Evolutionary conservation across 2,113 vertebrate species (phyloP).

Genomic region (Lampris incognitus): DNA sequence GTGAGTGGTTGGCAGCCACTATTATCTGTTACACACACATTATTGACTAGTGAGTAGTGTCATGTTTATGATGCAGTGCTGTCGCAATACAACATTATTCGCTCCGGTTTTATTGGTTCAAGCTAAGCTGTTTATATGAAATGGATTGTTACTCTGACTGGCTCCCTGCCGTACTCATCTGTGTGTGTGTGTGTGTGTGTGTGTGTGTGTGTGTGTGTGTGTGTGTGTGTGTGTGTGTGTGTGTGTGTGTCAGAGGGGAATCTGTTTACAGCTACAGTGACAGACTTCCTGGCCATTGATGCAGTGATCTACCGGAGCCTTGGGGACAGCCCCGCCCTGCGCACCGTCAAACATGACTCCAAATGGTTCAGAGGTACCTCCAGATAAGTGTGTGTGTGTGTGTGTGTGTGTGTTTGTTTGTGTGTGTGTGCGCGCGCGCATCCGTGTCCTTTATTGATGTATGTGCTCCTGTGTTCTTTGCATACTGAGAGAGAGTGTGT

Average conservation of each 20-base stretch:
- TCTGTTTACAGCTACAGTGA: conserved; percentile 96
- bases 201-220: conserved; percentile 38
- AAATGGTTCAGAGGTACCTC: conserved; percentile 96
- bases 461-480: neutral
- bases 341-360: conserved; percentile 97
- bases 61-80: conserved; percentile 31
- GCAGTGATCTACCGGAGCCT: conserved; percentile 97
- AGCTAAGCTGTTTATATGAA: conserved; percentile 28
- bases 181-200: neutral
- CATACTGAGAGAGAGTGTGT: too few species aligned
- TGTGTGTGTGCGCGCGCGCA: neutral
- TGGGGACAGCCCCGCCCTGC: conserved; percentile 90
- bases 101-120: conserved; percentile 24
- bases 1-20: conserved; percentile 12
- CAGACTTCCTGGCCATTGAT: conserved; percentile 96
- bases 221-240: conserved; percentile 10
- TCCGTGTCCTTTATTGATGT: neutral
- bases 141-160: conserved; percentile 18
- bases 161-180: conserved; percentile 10
- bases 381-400: neutral
- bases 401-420: neutral
- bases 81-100: neutral
- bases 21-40: conserved; percentile 51
- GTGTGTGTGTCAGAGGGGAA: conserved; percentile 85
- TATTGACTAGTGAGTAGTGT: conserved; percentile 33